These are phyloP conservation scores for Hybognathus amarus DNA, from an alignment of 2,797 vertebrate genomes.

Conservation along the genomic window DNA sequence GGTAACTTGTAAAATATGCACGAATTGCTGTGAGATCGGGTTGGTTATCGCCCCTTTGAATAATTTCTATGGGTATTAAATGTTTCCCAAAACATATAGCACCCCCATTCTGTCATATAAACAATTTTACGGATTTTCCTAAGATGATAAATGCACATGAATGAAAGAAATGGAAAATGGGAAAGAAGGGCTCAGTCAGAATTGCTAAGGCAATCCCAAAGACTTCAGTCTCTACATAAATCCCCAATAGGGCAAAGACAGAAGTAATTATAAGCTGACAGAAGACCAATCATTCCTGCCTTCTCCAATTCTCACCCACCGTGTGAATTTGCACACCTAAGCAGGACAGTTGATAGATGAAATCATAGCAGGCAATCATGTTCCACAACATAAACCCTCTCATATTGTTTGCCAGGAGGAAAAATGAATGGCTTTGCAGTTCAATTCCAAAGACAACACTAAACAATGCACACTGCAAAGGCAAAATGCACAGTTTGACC, in stretches of 20 bases:
- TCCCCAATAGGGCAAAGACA: constrained; percentile 11
- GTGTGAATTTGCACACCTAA: constrained; percentile 53
- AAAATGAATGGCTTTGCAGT: constrained; percentile 47
- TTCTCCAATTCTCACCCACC: constrained; percentile 28
- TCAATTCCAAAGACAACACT: constrained; percentile 44
- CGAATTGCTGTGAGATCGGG: no score
- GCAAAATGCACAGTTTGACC: constrained; percentile 9
- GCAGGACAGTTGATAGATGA: constrained; percentile 32
- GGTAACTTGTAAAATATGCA: no score
- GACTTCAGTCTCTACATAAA: not conserved
- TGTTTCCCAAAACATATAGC: not conserved
- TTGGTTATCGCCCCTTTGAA: not conserved
- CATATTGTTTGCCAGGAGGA: constrained; percentile 37
- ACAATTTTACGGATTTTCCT: not conserved
- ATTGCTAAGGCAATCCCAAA: constrained; percentile 17
- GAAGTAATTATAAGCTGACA: constrained; percentile 48
- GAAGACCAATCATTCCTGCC: constrained; percentile 40
- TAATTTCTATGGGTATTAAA: not conserved
- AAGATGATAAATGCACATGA: not conserved
- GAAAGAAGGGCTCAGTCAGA: not conserved
- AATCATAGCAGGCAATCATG: constrained; percentile 52
- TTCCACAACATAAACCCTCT: constrained; percentile 46
- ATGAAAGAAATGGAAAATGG: not conserved
- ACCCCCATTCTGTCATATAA: not conserved
- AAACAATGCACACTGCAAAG: not conserved